Evolutionary conservation across 1,140 invertebrate species (phyloP).

Genomic region (Aleiodes sp.): DNA sequence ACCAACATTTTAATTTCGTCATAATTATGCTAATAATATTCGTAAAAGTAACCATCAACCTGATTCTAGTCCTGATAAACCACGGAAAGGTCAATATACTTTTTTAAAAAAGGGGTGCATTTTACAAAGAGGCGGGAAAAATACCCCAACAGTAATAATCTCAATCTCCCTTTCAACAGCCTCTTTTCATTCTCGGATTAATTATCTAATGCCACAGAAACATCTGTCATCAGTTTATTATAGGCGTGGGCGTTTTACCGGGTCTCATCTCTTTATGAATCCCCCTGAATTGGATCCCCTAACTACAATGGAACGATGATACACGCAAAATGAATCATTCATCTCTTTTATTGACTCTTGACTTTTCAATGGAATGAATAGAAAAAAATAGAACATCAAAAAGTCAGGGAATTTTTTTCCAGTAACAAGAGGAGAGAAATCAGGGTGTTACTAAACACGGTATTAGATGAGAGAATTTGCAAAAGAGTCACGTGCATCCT

Average conservation of each 20-base stretch:
- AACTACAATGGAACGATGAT: slow-evolving; percentile 16
- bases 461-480: slow-evolving; percentile 48
- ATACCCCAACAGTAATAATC: slow-evolving; percentile 33
- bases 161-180: slow-evolving; percentile 24
- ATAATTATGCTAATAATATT: neutral
- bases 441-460: slow-evolving; percentile 4
- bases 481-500: slow-evolving; percentile 63
- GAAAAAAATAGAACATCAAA: slow-evolving; percentile 26
- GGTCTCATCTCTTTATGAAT: slow-evolving; percentile 16
- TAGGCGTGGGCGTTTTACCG: slow-evolving; percentile 18
- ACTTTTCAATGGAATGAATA: neutral
- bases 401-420: no score
- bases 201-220: slow-evolving; percentile 56
- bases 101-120: neutral
- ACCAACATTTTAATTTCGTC: neutral
- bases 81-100: neutral
- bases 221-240: slow-evolving; percentile 53
- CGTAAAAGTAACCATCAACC: neutral
- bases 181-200: slow-evolving; percentile 43
- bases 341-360: neutral
- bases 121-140: neutral
- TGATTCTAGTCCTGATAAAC: neutral
- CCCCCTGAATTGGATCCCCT: neutral
- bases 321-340: slow-evolving; percentile 14
- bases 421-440: neutral